These are phyloP conservation scores for Rhyzopertha dominica DNA, from an alignment of 1,140 invertebrate species.

Conservation along the genomic window DNA sequence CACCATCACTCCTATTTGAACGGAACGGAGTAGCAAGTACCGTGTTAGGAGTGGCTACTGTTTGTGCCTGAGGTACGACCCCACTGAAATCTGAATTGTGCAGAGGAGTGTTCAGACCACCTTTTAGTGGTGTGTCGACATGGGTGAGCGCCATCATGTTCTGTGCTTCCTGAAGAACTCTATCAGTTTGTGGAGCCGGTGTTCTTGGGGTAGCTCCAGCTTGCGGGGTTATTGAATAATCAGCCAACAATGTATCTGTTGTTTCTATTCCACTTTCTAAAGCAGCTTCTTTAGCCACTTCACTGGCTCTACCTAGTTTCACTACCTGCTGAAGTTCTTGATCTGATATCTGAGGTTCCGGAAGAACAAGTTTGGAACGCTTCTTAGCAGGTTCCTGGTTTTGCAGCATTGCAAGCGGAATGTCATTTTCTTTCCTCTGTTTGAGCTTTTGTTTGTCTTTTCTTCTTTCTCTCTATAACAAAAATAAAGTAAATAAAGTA, in stretches of 20 bases:
- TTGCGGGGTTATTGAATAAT: slow-evolving; percentile 84
- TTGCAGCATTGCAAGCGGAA: slow-evolving; percentile 86
- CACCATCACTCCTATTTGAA: slow-evolving; percentile 48
- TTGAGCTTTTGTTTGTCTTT: slow-evolving; percentile 93
- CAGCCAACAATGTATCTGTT: slow-evolving; percentile 83
- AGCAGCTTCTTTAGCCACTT: slow-evolving; percentile 87
- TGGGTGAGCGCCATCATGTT: slow-evolving; percentile 97
- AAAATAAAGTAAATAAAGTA: slow-evolving; percentile 2
- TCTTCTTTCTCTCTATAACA: slow-evolving; percentile 63
- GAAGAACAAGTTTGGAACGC: slow-evolving; percentile 92
- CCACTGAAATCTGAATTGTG: slow-evolving; percentile 84
- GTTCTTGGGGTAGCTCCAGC: slow-evolving; percentile 79
- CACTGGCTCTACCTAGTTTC: slow-evolving; percentile 92
- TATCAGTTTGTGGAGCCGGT: slow-evolving; percentile 69
- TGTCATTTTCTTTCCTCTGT: slow-evolving; percentile 93
- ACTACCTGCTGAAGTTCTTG: slow-evolving; percentile 89
- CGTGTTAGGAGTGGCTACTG: slow-evolving; percentile 88
- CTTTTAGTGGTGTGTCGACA: slow-evolving; percentile 95
- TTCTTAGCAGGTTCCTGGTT: slow-evolving; percentile 89
- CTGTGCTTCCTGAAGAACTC: slow-evolving; percentile 87
- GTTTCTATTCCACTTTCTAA: slow-evolving; percentile 75
- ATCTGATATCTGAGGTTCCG: slow-evolving; percentile 96
- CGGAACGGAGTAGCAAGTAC: slow-evolving; percentile 90
- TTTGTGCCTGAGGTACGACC: slow-evolving; percentile 67
- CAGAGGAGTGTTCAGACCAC: slow-evolving; percentile 90